Base-by-base conservation (phyloP, 2,113 vertebrate species). In the Tragelaphus buxtoni region DNA sequence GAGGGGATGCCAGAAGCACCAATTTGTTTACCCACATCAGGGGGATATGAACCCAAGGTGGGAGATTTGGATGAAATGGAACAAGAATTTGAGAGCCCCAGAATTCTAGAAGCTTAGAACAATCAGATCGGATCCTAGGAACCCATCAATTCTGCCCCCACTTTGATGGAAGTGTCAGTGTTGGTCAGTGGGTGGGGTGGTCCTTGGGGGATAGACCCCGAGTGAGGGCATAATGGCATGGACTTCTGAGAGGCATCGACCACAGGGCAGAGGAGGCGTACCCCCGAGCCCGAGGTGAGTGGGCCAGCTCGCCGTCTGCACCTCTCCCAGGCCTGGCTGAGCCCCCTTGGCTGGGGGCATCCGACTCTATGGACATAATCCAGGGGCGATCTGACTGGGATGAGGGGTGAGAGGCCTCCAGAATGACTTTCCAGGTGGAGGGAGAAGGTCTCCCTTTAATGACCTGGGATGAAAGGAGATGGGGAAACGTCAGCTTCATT, bases 81-180 rank as follows among this genome's bases (percentile, higher is more conserved):
- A 88, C 22, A 79, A 95, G 97, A 95, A 94, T 91, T 96, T 55
- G 51, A 84, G 86, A 60, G 49, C 63, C 8, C n/a, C 49, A 32
- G 83, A 91, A 39, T 97, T 97, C 96, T 96, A 96, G 96, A 98
- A 95, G 93, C 87, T 81, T 91, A 42, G 74, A 51, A 97, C 93
- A 93, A 95, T 96, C 60, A 39, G 18, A 58, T 9, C 2, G 17
- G 88, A 82, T 30, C 76, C 90, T 51, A 39, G 81, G 81, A 84
- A 28, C 39, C 65, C 9, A 55, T 4, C 0, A 0, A 9, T 35
- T 45, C n/a, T 24, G 28, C 8, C 32, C 77, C 55, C 32, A 26
- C 26, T 60, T 35, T 39, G 20, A 16, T 42, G 32, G 4, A n/a
- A 56, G 51, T 16, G 2, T 51, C 51, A 72, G 26, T 28, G 11